Percentiles rank a stretch among this genome's conserved stretches.
Conservation (phyloP, 2,888 invertebrate species). For the Orgyia antiqua region DNA sequence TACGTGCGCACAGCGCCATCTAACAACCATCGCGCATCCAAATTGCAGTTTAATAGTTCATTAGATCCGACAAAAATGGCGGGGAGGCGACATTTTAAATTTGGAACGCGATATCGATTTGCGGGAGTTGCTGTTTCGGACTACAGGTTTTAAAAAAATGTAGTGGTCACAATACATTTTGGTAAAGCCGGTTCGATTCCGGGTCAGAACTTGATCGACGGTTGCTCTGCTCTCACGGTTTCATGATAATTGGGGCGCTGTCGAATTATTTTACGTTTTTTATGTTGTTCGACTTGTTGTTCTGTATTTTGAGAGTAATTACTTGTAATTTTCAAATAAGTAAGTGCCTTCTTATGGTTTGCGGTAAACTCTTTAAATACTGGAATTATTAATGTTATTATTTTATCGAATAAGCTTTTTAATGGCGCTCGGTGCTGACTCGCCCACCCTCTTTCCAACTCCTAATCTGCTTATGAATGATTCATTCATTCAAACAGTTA, state of each 20-base stretch:
- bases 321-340: too few relatives aligned
- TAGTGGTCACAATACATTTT: constrained; percentile 9
- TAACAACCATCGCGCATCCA: constrained; percentile 72
- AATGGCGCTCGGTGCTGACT: too few relatives aligned
- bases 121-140: constrained; percentile 30
- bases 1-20: constrained; percentile 74
- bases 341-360: too few relatives aligned
- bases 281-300: not conserved
- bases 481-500: too few relatives aligned
- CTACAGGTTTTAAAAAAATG: constrained; percentile 21
- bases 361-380: too few relatives aligned
- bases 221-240: constrained; percentile 8
- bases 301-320: not conserved
- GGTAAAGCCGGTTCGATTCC: constrained; percentile 26
- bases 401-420: too few relatives aligned
- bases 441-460: too few relatives aligned
- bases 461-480: too few relatives aligned
- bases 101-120: constrained; percentile 71
- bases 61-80: constrained; percentile 76
- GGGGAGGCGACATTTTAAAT: constrained; percentile 73
- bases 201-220: constrained; percentile 18
- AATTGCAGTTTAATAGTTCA: constrained; percentile 79
- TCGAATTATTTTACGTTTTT: too few relatives aligned
- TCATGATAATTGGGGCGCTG: constrained; percentile 10
- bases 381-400: too few relatives aligned